Evolutionary conservation across 2,113 vertebrate species (phyloP).

Genomic region (Platysteira castanea): DNA sequence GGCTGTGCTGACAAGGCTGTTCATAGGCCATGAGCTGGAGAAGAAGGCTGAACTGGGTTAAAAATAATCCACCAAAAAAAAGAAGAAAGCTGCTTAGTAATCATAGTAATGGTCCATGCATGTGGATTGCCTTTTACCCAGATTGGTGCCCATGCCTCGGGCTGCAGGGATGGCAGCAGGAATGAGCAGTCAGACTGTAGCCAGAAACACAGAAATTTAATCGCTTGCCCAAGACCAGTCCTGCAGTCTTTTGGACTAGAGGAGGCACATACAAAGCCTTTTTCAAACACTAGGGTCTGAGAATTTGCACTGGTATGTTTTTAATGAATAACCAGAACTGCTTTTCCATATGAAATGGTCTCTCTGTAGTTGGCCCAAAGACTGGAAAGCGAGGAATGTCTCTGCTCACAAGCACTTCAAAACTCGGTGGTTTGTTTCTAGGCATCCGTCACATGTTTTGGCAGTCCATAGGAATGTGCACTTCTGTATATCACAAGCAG

Average conservation of each 20-base stretch:
- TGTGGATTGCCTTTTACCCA: not conserved
- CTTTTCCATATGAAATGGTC: conserved; percentile 12
- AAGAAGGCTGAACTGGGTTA: not conserved
- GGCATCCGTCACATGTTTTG: conserved; percentile 37
- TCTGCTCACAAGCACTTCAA: conserved; percentile 9
- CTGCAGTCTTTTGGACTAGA: not conserved
- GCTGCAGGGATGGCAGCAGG: not conserved
- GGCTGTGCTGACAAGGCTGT: not conserved
- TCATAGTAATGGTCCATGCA: rapidly evolving
- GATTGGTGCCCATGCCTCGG: rapidly evolving
- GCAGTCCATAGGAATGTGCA: conserved; percentile 31
- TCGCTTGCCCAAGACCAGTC: not conserved
- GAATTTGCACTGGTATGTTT: not conserved
- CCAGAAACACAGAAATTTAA: not conserved
- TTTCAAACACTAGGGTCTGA: not conserved
- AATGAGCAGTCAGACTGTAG: not conserved
- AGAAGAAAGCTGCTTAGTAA: not conserved
- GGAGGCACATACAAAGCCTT: not conserved
- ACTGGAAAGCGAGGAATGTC: not conserved
- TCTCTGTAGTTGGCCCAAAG: not conserved
- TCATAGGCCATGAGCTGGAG: not conserved
- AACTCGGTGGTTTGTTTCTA: conserved; percentile 20
- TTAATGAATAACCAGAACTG: not conserved
- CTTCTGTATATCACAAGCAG: conserved; percentile 37
- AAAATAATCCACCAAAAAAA: not conserved